Evolutionary conservation across 2,113 vertebrate genomes (phyloP).

Genomic region (Serinus canaria): DNA sequence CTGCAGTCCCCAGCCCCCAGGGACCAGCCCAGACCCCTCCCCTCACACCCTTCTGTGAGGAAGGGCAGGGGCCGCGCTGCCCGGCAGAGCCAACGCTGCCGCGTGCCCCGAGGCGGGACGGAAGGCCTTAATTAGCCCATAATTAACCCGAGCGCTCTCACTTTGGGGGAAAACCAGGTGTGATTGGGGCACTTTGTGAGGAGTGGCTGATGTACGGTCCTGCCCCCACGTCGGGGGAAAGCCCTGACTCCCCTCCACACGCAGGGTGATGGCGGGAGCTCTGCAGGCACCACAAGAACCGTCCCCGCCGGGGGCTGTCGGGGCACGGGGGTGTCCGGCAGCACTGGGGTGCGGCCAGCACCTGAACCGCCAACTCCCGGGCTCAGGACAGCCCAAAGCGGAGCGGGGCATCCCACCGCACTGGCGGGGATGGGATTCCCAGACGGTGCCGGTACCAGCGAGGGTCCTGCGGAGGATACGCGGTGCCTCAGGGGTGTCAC

Average conservation of each 20-base stretch:
- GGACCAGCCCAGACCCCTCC: not conserved
- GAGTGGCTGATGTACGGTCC: accelerated
- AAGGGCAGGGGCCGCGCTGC: accelerated
- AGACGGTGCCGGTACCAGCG: not conserved
- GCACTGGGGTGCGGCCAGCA: not conserved
- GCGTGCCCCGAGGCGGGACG: not conserved
- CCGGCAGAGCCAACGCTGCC: not conserved
- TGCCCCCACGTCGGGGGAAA: accelerated
- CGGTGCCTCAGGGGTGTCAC: not conserved
- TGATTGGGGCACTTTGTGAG: not conserved
- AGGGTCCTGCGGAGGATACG: not conserved
- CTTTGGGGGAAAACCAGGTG: not conserved
- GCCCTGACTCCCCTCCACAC: accelerated
- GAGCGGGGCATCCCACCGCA: not conserved
- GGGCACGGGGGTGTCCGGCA: not conserved
- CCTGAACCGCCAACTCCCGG: too few species aligned
- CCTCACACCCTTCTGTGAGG: not conserved
- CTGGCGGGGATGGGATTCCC: accelerated
- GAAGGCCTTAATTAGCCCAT: not conserved
- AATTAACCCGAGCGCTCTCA: not conserved
- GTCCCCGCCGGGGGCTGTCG: not conserved
- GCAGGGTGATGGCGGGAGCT: accelerated
- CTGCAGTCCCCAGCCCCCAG: not conserved
- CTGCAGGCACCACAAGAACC: not conserved
- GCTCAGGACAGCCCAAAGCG: not conserved